Evolutionary conservation across 2,888 invertebrate species (phyloP).

Genomic region (Cerceris rybyensis): DNA sequence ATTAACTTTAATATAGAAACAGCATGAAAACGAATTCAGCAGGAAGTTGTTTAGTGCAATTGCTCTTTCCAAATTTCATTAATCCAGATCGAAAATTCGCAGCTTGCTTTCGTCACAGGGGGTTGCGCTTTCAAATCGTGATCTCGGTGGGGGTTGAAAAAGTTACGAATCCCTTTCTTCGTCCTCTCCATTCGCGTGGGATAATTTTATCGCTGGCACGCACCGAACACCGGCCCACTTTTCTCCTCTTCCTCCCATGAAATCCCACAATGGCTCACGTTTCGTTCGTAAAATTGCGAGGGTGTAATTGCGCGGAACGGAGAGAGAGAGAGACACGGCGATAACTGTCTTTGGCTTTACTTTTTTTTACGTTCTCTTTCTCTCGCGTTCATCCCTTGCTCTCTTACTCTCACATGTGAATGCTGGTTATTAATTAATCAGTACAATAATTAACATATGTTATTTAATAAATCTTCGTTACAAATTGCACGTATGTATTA

Average conservation of each 20-base stretch:
- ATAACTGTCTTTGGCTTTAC: background rate
- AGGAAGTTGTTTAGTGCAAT: background rate
- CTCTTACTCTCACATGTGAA: too few relatives aligned
- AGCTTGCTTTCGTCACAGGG: background rate
- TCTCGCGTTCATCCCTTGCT: too few relatives aligned
- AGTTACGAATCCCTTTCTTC: conserved; percentile 1
- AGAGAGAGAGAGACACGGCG: background rate
- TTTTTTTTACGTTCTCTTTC: too few relatives aligned
- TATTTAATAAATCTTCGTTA: too few relatives aligned
- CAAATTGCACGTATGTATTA: too few relatives aligned
- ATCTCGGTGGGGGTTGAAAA: background rate
- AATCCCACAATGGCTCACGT: background rate
- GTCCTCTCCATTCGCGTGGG: background rate
- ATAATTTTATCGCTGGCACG: conserved; percentile 1
- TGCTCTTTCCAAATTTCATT: background rate
- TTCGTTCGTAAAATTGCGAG: background rate
- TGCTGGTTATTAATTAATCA: too few relatives aligned
- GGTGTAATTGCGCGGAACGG: background rate
- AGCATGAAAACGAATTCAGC: too few relatives aligned
- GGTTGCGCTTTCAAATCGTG: background rate
- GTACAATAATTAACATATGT: too few relatives aligned
- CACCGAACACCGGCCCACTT: background rate
- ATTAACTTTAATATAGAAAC: too few relatives aligned
- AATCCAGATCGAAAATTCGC: background rate
- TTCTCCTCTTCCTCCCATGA: background rate